A percentile compares a stretch with the other conserved stretches of the same genome.
Conservation (phyloP, 2,797 vertebrate species). For the Melanotaenia nigrans region DNA sequence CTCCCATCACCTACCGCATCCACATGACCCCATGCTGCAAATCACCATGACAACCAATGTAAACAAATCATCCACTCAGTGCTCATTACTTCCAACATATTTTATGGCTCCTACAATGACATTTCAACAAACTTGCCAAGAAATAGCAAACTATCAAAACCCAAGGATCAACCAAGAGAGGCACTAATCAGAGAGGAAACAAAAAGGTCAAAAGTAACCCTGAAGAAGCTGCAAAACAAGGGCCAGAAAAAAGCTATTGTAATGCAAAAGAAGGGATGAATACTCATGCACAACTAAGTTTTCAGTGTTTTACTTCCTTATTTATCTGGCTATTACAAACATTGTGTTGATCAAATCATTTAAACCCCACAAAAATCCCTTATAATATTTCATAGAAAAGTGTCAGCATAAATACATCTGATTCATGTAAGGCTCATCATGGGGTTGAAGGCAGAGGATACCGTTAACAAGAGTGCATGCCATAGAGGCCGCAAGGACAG, state of each 20-base stretch:
- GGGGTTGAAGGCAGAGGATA: slow-evolving; percentile 6
- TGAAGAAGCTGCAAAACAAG: neutral
- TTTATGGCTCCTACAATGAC: too few relatives aligned
- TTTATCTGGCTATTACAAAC: neutral
- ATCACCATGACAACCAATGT: too few relatives aligned
- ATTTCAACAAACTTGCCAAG: neutral
- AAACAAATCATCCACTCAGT: too few relatives aligned
- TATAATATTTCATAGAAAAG: neutral
- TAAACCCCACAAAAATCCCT: neutral
- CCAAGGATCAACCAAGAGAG: neutral
- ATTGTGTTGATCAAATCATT: neutral
- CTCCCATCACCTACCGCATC: too few relatives aligned
- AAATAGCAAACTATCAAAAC: slow-evolving; percentile 1
- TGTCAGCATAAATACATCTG: neutral
- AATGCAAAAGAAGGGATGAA: neutral
- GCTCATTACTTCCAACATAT: too few relatives aligned
- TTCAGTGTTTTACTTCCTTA: neutral
- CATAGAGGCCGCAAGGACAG: slow-evolving; percentile 23
- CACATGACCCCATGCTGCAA: too few relatives aligned
- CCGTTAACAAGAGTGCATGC: slow-evolving; percentile 7
- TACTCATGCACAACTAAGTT: neutral
- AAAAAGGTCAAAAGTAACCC: neutral
- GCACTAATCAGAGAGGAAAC: neutral
- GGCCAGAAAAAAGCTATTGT: neutral
- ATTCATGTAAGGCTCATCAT: slow-evolving; percentile 17